phyloP scores from a whole-genome alignment of 2,888 invertebrate species.

The Lasioglossum villosulum region DNA sequence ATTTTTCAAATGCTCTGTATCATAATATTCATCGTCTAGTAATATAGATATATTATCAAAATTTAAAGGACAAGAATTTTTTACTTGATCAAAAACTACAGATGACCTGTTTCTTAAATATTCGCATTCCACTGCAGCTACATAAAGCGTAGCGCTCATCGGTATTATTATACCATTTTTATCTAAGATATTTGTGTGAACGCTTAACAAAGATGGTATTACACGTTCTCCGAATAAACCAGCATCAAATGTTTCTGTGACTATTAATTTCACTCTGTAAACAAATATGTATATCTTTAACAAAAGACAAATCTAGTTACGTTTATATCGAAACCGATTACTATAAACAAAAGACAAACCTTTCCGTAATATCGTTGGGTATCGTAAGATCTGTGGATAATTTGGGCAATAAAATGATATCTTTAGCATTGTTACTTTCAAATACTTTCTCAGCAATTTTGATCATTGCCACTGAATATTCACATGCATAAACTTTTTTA shows the following conservation, averaged over 20 bases:
- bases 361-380: slow-evolving; percentile 86
- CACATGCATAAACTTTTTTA: slow-evolving; percentile 88
- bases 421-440: slow-evolving; percentile 85
- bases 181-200: slow-evolving; percentile 87
- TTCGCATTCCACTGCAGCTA: slow-evolving; percentile 87
- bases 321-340: neutral
- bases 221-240: slow-evolving; percentile 92
- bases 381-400: slow-evolving; percentile 87
- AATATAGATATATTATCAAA: slow-evolving; percentile 80
- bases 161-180: slow-evolving; percentile 86
- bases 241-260: slow-evolving; percentile 93
- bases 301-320: neutral
- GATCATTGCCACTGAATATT: slow-evolving; percentile 88
- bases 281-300: slow-evolving; percentile 18
- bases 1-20: slow-evolving; percentile 88
- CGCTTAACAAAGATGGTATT: slow-evolving; percentile 89
- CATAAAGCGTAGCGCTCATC: slow-evolving; percentile 87
- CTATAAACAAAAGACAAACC: slow-evolving; percentile 76
- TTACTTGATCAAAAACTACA: slow-evolving; percentile 63
- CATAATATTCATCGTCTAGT: slow-evolving; percentile 87
- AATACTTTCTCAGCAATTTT: slow-evolving; percentile 87
- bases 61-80: slow-evolving; percentile 67
- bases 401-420: slow-evolving; percentile 86
- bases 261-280: slow-evolving; percentile 86
- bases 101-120: slow-evolving; percentile 73